phyloP scores from a whole-genome alignment of 2,888 invertebrate species.

The Rutpela maculata region DNA sequence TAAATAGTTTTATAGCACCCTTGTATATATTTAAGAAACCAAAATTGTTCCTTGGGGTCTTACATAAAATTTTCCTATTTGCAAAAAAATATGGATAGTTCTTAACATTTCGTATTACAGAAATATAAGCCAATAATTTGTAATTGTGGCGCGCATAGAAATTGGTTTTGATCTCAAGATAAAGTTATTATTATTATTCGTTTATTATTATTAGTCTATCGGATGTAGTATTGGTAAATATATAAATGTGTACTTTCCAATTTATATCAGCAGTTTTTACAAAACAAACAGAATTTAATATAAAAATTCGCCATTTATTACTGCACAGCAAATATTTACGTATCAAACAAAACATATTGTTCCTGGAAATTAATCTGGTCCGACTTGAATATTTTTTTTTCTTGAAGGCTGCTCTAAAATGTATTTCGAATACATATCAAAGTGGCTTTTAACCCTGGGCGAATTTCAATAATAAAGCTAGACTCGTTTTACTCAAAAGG shows the following conservation, averaged over 20 bases:
- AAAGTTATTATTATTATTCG: not conserved
- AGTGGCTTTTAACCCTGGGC: conserved; percentile 65
- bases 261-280: conserved; percentile 38
- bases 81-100: too few species aligned
- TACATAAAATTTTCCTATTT: too few species aligned
- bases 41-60: too few species aligned
- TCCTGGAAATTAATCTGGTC: conserved; percentile 46
- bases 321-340: conserved; percentile 47
- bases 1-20: too few species aligned
- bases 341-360: conserved; percentile 50
- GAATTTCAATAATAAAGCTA: conserved; percentile 69
- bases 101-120: too few species aligned
- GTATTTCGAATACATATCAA: conserved; percentile 70
- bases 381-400: conserved; percentile 18
- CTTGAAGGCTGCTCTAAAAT: conserved; percentile 62
- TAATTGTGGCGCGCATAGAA: too few species aligned
- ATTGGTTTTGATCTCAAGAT: not conserved
- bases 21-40: too few species aligned
- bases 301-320: conserved; percentile 48
- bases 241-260: conserved; percentile 22
- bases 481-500: conserved; percentile 61
- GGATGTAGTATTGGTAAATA: conserved; percentile 10
- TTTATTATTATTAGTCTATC: not conserved
- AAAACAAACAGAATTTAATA: conserved; percentile 50
- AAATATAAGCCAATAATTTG: too few species aligned